Base-by-base conservation (phyloP, 2,113 vertebrate species). In the Synchiropus splendidus region DNA sequence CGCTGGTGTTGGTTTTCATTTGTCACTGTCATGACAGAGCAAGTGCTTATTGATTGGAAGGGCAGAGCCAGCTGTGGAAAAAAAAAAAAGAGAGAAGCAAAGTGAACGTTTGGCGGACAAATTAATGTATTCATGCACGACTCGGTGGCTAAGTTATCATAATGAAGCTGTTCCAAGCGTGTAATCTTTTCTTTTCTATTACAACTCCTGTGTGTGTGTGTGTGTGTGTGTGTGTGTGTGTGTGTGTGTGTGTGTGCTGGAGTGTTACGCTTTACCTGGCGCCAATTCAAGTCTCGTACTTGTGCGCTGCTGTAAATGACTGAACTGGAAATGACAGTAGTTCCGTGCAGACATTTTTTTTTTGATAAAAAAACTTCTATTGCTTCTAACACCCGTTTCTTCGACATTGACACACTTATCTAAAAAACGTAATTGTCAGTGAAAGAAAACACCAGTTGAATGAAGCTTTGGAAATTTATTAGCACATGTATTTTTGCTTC, bases 1-100 rank as follows among this genome's bases (percentile, higher is more conserved):
- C 31, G 38, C 57, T 44, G 54, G 53, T 39, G 48, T 60, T 63
- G 56, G 56, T 62, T 74, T 76, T 71, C 75, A 82, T 85, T 86
- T 72, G 66, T 86, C 85, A 84, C 64, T 82, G 83, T 82, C 81
- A n/a, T n/a, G n/a, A n/a, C n/a, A 70, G 72, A 77, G 69, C 79
- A 81, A 84, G 64, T 64, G 58, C 65, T 74, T 83, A 87, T 87
- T 81, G 85, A 87, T 85, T 79, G 66, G 67, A 62, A 16, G 31
- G 70, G 72, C 64, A 68, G 69, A 14, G 32, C n/a, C 43, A 58
- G 64, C 68, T 35, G 62, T 67, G 64, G 70, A 76, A 76, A 69
- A 80, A 72, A 59, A 63, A 39, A 59, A 37, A 41, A 70, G 64
- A 66, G 51, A 65, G 63, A 73, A 54, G 69, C 60, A 78, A 79